Evolutionary conservation across 2,797 vertebrate genomes (phyloP), one percentile per base, ranked within the genome.

Genomic region (Prunella strophiata): DNA sequence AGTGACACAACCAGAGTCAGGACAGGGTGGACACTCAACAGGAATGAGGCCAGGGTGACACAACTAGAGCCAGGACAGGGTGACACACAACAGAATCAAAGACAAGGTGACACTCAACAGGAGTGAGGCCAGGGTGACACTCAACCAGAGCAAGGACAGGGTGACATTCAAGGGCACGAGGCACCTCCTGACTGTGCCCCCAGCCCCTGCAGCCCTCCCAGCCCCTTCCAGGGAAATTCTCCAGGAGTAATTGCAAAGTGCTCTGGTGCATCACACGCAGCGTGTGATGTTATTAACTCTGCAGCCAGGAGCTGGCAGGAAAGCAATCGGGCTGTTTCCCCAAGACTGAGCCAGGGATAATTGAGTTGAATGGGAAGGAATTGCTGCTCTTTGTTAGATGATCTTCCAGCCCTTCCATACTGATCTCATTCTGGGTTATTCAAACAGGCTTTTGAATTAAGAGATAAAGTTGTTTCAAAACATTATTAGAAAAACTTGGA

Each of bases 271-370:
- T 71, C 92, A 21, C 61, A 42, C 5, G 15, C 79, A 26, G 76
- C 54, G 17, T 9, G 80, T 29, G 15, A 54, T n/a, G 84, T 66
- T 80, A 94, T 92, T 88, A 93, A 92, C 77, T 84, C 30, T 27
- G 70, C 85, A 61, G 85, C 78, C 89, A 52, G 54, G 83, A 62
- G 92, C 83, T 62, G 89, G 89, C 88, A 76, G 88, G 57, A 81
- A 84, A 90, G 92, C 90, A 73, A 83, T 80, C 19, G 70, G 90
- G 94, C 85, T 57, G 16, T 71, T 96, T 94, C 94, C 88, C 82
- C 94, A 63, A 88, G 92, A 74, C 90, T 77, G 92, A 89, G 88
- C 63, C 85, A 3, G 85, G 94, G 85, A 88, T 90, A 85, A 95
- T 77, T 94, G 93, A 88, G 88, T 14, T 67, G 93, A 89, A 80